Percentiles rank a stretch among this genome's conserved stretches.
phyloP scores from a whole-genome alignment of 2,888 invertebrate genomes.

The Eupelmus urozonus region DNA sequence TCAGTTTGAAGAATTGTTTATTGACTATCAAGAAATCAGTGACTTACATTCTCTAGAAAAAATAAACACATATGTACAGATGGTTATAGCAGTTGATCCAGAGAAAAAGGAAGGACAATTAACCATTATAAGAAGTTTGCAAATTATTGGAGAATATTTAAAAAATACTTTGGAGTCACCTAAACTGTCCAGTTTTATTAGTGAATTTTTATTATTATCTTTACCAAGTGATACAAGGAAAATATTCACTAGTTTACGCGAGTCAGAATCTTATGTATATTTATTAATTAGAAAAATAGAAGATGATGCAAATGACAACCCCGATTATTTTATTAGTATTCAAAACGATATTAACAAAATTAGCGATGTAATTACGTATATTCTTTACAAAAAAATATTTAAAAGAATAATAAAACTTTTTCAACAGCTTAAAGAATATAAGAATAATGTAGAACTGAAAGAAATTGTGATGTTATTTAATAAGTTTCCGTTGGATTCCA shows the following conservation, averaged over 20 bases:
- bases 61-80: too few species aligned
- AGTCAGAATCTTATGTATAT: too few species aligned
- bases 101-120: constrained; percentile 51
- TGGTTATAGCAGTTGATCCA: too few species aligned
- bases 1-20: constrained; percentile 60
- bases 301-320: background rate
- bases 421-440: too few species aligned
- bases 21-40: constrained; percentile 61
- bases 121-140: constrained; percentile 60
- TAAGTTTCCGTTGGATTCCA: too few species aligned
- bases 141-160: constrained; percentile 64
- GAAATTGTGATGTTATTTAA: too few species aligned
- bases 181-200: constrained; percentile 59
- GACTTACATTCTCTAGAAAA: constrained; percentile 47
- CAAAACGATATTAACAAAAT: constrained; percentile 42
- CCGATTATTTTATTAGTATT: too few species aligned
- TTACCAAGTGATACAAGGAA: constrained; percentile 56
- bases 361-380: constrained; percentile 52
- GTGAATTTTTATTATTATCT: constrained; percentile 55
- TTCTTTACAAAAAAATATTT: constrained; percentile 55
- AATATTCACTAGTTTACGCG: too few species aligned
- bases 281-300: constrained; percentile 20
- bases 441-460: too few species aligned
- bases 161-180: constrained; percentile 66
- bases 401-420: constrained; percentile 47